Percentiles rank a stretch among this genome's conserved stretches.
Evolutionary conservation across 2,888 invertebrate genomes (phyloP).

Genomic region (Yponomeuta malinellus): DNA sequence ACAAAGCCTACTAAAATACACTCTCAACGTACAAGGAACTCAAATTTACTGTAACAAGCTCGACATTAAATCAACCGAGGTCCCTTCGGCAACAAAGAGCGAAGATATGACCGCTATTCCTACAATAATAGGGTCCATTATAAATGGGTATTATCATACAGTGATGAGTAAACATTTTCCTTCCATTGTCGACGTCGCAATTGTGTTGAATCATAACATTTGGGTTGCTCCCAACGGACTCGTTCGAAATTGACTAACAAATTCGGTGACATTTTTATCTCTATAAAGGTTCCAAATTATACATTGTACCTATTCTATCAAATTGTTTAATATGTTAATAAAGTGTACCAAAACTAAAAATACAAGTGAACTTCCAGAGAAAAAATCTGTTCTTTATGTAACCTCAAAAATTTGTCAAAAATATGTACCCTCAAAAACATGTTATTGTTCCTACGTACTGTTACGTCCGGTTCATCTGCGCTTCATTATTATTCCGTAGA

Average conservation of each 20-base stretch:
- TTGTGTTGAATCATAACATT: slow-evolving; percentile 8
- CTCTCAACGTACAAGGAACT: not conserved
- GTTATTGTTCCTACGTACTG: no score
- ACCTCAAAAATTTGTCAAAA: no score
- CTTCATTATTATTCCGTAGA: no score
- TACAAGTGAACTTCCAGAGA: no score
- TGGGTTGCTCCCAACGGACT: not conserved
- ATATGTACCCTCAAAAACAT: no score
- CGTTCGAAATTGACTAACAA: not conserved
- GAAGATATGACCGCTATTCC: not conserved
- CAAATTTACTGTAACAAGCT: not conserved
- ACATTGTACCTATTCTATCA: no score
- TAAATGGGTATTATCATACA: slow-evolving; percentile 10
- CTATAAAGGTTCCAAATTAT: no score
- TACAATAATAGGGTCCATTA: slow-evolving; percentile 7
- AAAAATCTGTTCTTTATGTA: no score
- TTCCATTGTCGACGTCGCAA: not conserved
- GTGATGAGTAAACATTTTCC: slow-evolving; percentile 7
- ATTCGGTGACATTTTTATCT: no score
- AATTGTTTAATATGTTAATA: no score
- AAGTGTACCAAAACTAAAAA: no score
- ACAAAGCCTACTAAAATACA: not conserved
- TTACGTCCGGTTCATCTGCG: no score
- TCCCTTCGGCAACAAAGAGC: not conserved
- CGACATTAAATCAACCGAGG: not conserved